Conservation (phyloP, 2,797 vertebrate genomes). For the Natrix natrix region DNA sequence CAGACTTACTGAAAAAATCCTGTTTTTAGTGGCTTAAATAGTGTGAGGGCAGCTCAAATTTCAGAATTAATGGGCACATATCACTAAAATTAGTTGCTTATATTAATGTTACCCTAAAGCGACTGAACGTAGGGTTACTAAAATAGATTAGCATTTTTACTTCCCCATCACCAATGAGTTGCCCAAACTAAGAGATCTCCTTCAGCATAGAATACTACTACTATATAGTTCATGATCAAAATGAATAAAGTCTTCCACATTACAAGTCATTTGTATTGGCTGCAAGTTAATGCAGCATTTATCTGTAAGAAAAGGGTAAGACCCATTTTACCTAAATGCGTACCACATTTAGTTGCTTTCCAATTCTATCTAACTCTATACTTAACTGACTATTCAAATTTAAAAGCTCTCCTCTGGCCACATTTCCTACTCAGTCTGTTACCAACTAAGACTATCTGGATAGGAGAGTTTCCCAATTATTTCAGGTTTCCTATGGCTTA, state of each 20-base stretch:
- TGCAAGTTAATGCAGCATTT: neutral
- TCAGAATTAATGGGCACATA: neutral
- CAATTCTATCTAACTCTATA: neutral
- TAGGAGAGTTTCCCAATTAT: neutral
- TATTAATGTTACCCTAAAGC: neutral
- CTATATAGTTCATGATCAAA: neutral
- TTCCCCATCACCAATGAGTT: neutral
- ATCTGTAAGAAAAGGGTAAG: neutral
- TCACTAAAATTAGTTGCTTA: neutral
- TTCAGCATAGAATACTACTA: neutral
- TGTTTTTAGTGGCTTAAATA: neutral
- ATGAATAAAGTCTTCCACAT: neutral
- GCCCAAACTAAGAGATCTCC: neutral
- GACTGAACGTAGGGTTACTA: neutral
- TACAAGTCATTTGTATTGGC: neutral
- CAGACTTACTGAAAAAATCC: neutral
- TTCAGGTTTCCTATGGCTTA: neutral
- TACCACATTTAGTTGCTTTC: neutral
- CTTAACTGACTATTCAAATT: neutral
- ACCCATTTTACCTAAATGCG: neutral
- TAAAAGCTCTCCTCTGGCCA: neutral
- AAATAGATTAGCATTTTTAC: neutral
- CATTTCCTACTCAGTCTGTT: neutral
- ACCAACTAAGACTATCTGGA: neutral
- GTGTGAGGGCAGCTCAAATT: neutral